A percentile compares a stretch with the other conserved stretches of the same genome.
Evolutionary conservation across 2,888 invertebrate genomes (phyloP).

Genomic region (Chrysolina oricalcia): DNA sequence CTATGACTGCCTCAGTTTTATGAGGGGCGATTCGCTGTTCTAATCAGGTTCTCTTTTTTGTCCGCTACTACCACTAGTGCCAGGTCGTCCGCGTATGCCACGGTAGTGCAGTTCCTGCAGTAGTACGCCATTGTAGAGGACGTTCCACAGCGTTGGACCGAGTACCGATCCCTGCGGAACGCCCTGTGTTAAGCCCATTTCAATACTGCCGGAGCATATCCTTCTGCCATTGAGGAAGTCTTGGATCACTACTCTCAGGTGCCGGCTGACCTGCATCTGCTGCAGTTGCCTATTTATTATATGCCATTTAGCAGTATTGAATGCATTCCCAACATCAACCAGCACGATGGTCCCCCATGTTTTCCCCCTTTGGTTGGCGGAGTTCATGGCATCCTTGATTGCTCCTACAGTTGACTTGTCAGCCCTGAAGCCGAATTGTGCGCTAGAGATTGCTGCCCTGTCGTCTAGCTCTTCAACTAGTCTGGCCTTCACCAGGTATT

Average conservation of each 20-base stretch:
- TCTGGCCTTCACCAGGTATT: background rate
- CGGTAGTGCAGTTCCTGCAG: background rate
- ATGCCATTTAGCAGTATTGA: background rate
- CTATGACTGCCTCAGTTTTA: no score
- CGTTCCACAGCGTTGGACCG: background rate
- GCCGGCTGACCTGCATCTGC: background rate
- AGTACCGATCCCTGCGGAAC: background rate
- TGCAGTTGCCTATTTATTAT: background rate
- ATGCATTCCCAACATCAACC: background rate
- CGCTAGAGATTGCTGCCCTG: background rate
- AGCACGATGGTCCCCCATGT: background rate
- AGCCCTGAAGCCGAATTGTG: background rate
- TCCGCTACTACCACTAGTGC: no score
- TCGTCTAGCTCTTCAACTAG: background rate
- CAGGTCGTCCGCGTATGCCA: background rate
- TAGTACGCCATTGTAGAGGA: background rate
- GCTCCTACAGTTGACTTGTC: background rate
- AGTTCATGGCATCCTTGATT: background rate
- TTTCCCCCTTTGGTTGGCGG: background rate
- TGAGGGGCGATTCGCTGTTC: background rate
- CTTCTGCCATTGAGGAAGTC: background rate
- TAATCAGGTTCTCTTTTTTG: background rate
- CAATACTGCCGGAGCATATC: background rate
- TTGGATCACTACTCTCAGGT: background rate
- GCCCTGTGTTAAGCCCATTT: background rate